These are phyloP conservation scores for Hartigia nigra DNA, from an alignment of 2,888 invertebrate species.

Conservation along the genomic window DNA sequence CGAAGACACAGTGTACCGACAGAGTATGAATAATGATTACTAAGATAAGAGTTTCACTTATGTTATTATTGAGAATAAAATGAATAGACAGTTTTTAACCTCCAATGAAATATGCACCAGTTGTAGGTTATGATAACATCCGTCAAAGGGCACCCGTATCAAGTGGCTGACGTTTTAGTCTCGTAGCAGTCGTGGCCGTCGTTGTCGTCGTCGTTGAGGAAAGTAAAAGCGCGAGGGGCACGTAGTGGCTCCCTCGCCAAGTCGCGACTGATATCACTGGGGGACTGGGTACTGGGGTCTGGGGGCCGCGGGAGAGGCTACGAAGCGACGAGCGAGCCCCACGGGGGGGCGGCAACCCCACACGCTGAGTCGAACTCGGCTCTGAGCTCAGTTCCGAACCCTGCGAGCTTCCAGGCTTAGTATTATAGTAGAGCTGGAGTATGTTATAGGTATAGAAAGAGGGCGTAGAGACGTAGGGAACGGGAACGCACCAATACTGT, in stretches of 20 bases:
- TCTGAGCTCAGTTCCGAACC: slow-evolving; percentile 12
- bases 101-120: background rate
- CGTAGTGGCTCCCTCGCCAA: slow-evolving; percentile 59
- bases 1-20: background rate
- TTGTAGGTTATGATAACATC: background rate
- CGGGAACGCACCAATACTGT: background rate
- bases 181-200: background rate
- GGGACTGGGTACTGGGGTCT: slow-evolving; percentile 44
- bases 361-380: slow-evolving; percentile 35
- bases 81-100: background rate
- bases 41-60: background rate
- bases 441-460: background rate
- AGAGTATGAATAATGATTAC: background rate
- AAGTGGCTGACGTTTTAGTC: background rate
- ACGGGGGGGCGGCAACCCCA: slow-evolving; percentile 58
- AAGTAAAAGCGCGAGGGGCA: slow-evolving; percentile 36
- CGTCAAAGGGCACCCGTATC: background rate
- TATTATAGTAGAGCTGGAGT: background rate
- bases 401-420: slow-evolving; percentile 15
- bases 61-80: background rate
- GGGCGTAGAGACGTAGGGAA: background rate
- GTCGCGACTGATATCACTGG: slow-evolving; percentile 63
- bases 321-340: slow-evolving; percentile 53
- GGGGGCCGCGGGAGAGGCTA: slow-evolving; percentile 45
- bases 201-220: background rate